These are phyloP conservation scores for Linhomoeus sp. DNA, from an alignment of 2,888 invertebrate genomes.

Conservation along the genomic window DNA sequence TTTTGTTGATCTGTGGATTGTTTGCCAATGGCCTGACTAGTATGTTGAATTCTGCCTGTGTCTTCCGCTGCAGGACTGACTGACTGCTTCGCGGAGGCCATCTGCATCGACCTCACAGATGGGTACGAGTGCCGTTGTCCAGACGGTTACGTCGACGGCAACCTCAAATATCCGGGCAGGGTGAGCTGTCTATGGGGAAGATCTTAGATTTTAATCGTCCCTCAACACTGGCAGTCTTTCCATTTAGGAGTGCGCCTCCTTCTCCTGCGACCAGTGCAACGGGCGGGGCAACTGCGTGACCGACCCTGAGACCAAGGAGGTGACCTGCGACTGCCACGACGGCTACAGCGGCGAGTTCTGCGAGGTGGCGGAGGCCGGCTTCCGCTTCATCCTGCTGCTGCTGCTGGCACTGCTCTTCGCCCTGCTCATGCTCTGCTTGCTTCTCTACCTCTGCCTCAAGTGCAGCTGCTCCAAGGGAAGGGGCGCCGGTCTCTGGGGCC, in stretches of 20 bases:
- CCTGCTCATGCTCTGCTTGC: conserved; percentile 19
- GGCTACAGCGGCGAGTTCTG: conserved; percentile 22
- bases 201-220: too few relatives aligned
- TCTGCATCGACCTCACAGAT: conserved; percentile 19
- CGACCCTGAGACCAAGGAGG: conserved; percentile 20
- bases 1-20: too few relatives aligned
- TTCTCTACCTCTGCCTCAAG: conserved; percentile 23
- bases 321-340: conserved; percentile 22
- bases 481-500: too few relatives aligned
- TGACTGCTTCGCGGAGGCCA: conserved; percentile 24
- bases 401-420: conserved; percentile 23
- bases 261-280: conserved; percentile 22
- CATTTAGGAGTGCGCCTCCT: conserved; percentile 23
- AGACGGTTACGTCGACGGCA: conserved; percentile 18
- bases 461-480: conserved; percentile 18
- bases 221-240: too few relatives aligned
- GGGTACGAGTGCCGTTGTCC: conserved; percentile 26
- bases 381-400: conserved; percentile 17
- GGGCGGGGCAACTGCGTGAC: conserved; percentile 21
- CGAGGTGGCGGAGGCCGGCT: conserved; percentile 19
- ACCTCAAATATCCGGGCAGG: conserved; percentile 13
- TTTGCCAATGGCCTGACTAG: too few relatives aligned
- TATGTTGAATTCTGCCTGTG: too few relatives aligned
- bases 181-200: too few relatives aligned
- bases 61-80: too few relatives aligned